These are phyloP conservation scores for Telmatochromis sp. DNA, from an alignment of 2,113 vertebrate species.

Conservation along the genomic window DNA sequence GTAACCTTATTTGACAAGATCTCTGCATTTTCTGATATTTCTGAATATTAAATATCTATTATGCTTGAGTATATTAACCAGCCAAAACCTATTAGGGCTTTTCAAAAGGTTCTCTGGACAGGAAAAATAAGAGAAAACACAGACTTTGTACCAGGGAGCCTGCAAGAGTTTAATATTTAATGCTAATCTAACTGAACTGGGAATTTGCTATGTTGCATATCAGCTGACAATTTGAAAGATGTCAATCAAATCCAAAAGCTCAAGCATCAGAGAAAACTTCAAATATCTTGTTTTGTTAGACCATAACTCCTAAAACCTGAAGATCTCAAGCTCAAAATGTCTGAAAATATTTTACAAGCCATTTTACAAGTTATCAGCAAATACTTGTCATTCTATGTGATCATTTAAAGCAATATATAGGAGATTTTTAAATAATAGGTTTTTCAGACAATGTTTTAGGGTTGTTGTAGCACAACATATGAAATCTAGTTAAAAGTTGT, in stretches of 20 bases:
- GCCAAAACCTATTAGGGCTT: neutral
- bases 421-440: neutral
- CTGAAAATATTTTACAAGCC: neutral
- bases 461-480: neutral
- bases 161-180: neutral
- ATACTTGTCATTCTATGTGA: neutral
- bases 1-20: neutral
- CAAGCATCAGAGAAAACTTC: neutral
- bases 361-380: neutral
- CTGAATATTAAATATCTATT: neutral
- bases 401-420: neutral
- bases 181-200: neutral
- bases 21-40: neutral
- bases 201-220: neutral
- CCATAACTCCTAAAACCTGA: neutral
- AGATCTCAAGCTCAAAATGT: neutral
- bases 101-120: neutral
- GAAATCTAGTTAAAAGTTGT: neutral
- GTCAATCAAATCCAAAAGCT: neutral
- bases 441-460: neutral
- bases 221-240: neutral
- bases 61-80: neutral
- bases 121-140: neutral
- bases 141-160: neutral
- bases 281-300: neutral